These are phyloP conservation scores for Nylanderia fulva DNA, from an alignment of 1,140 invertebrate species.

Conservation along the genomic window DNA sequence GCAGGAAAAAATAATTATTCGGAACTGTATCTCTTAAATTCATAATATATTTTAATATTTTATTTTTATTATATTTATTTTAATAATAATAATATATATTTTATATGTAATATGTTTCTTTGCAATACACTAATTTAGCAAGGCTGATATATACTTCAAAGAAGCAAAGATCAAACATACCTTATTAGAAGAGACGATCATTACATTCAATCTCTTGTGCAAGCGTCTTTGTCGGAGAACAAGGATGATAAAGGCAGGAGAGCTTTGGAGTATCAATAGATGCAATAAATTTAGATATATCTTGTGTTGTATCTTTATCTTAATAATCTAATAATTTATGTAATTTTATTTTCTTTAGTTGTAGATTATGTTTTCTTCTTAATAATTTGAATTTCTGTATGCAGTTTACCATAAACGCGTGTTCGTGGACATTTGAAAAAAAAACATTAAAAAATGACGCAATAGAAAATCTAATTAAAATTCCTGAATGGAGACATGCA, in stretches of 20 bases:
- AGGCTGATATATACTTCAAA: too few relatives aligned
- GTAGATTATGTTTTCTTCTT: background rate
- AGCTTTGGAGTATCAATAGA: constrained; percentile 6
- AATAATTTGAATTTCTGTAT: background rate
- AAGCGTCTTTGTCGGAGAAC: background rate
- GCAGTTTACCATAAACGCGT: constrained; percentile 58
- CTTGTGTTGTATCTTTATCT: background rate
- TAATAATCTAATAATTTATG: background rate
- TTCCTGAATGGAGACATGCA: constrained; percentile 60
- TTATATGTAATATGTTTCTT: too few relatives aligned
- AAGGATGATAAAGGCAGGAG: background rate
- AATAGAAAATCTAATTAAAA: constrained; percentile 51
- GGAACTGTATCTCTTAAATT: too few relatives aligned
- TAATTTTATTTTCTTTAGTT: constrained; percentile 12
- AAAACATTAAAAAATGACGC: constrained; percentile 18
- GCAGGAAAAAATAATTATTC: too few relatives aligned
- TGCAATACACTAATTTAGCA: background rate
- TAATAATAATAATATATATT: too few relatives aligned
- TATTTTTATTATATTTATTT: too few relatives aligned
- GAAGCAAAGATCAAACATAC: too few relatives aligned
- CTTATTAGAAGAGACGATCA: background rate
- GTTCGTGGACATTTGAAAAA: constrained; percentile 53
- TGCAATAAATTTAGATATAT: background rate
- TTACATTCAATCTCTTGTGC: background rate
- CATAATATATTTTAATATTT: too few relatives aligned